Conservation (phyloP, 1,140 invertebrate species). For the Littorina saxatilis region DNA sequence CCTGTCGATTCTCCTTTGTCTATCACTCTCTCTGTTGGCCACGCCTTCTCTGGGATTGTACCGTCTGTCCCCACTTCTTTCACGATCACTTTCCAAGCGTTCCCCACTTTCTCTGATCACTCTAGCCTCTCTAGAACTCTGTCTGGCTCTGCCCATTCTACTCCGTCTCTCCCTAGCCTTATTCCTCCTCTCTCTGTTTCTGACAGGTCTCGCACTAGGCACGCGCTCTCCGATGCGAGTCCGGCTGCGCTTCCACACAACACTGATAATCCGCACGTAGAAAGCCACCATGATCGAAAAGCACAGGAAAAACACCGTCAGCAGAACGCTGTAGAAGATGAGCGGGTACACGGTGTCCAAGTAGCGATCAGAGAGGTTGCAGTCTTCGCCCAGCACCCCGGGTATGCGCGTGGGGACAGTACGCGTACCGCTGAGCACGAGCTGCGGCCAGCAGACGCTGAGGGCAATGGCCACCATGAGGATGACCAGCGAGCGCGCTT, state of each 20-base stretch:
- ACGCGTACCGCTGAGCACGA: conserved; percentile 36
- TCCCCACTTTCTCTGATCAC: too few relatives aligned
- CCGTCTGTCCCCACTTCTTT: not conserved
- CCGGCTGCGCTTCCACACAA: conserved; percentile 36
- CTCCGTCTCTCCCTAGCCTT: not conserved
- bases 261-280: conserved; percentile 37
- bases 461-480: conserved; percentile 36
- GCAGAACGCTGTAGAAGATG: conserved; percentile 37
- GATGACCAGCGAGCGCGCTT: conserved; percentile 36
- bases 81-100: too few relatives aligned
- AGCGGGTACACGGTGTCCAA: conserved; percentile 34
- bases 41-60: too few relatives aligned
- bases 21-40: too few relatives aligned
- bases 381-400: conserved; percentile 39
- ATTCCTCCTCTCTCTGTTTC: not conserved
- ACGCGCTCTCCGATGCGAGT: conserved; percentile 34
- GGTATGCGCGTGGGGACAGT: conserved; percentile 38
- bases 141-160: not conserved
- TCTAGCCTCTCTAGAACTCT: too few relatives aligned
- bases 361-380: conserved; percentile 30
- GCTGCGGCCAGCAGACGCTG: conserved; percentile 39
- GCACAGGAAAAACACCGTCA: conserved; percentile 32
- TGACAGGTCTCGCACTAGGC: not conserved
- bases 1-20: not conserved
- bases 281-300: conserved; percentile 37